These are phyloP conservation scores for Clarias magur DNA, from an alignment of 2,113 vertebrate species.

Conservation along the genomic window DNA sequence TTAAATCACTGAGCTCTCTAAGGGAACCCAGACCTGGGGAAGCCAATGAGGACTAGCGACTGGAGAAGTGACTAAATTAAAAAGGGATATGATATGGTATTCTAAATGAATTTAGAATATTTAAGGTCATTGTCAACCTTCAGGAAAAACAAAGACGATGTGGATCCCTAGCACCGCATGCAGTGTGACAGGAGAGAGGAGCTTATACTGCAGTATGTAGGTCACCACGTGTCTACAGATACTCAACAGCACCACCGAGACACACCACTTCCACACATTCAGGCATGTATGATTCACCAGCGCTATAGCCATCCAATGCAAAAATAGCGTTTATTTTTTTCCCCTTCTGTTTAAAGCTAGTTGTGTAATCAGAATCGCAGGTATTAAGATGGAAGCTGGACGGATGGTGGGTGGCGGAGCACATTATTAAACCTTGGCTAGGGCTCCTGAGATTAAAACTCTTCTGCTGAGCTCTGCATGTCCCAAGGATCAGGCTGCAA, in stretches of 20 bases:
- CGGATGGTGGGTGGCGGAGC: slow-evolving; percentile 54
- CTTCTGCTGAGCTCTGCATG: slow-evolving; percentile 67
- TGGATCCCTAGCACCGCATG: slow-evolving; percentile 23
- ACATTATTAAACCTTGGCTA: slow-evolving; percentile 54
- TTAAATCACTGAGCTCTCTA: slow-evolving; percentile 37
- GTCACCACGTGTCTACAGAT: slow-evolving; percentile 41
- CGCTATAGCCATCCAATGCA: neutral
- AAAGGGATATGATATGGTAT: neutral
- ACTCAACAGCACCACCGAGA: slow-evolving; percentile 20
- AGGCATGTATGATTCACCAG: neutral
- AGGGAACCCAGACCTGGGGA: neutral
- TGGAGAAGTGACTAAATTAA: slow-evolving; percentile 6
- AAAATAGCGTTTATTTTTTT: neutral
- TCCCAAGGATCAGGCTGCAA: slow-evolving; percentile 69
- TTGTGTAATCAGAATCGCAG: slow-evolving; percentile 59
- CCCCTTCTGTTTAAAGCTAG: slow-evolving; percentile 47
- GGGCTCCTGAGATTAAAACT: slow-evolving; percentile 64
- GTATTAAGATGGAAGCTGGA: slow-evolving; percentile 53
- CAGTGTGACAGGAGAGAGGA: slow-evolving; percentile 34
- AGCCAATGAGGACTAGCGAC: neutral
- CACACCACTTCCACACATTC: neutral
- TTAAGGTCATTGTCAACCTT: slow-evolving; percentile 11
- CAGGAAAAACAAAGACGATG: slow-evolving; percentile 16
- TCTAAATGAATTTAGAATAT: slow-evolving; percentile 8
- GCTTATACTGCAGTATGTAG: slow-evolving; percentile 45